Percentiles rank a stretch among this genome's conserved stretches.
Conservation (phyloP, 2,888 invertebrate genomes). For the Thereva unica region DNA sequence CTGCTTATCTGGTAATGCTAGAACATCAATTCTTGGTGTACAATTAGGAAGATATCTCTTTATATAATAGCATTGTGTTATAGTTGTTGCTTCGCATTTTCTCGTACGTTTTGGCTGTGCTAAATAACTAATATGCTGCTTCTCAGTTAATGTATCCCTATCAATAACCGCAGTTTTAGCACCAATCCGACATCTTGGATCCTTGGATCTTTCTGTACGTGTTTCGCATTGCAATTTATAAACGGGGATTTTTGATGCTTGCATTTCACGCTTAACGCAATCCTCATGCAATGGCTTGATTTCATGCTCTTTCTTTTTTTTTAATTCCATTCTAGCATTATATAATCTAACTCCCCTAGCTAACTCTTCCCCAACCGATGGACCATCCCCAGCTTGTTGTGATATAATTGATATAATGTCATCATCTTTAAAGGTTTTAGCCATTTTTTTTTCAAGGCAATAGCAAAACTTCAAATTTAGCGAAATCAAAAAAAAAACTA, state of each 20-base stretch:
- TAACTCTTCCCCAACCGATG: constrained; percentile 50
- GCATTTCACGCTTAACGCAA: constrained; percentile 43
- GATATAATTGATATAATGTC: constrained; percentile 28
- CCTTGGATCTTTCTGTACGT: too few species aligned
- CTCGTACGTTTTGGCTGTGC: constrained; percentile 50
- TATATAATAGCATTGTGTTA: constrained; percentile 45
- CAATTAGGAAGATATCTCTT: constrained; percentile 50
- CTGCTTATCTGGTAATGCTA: constrained; percentile 49
- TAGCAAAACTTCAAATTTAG: too few species aligned
- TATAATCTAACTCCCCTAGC: constrained; percentile 48
- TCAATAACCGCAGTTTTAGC: constrained; percentile 45
- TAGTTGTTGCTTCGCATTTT: not conserved
- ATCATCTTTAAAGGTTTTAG: constrained; percentile 43
- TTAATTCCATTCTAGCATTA: constrained; percentile 44
- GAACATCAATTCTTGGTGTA: constrained; percentile 51
- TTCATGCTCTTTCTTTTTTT: constrained; percentile 42
- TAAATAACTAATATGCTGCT: constrained; percentile 52
- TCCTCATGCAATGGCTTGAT: constrained; percentile 48
- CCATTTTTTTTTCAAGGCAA: constrained; percentile 37
- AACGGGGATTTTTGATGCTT: constrained; percentile 43
- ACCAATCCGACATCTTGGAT: too few species aligned
- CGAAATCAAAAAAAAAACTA: too few species aligned
- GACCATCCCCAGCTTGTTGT: not conserved
- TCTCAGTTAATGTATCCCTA: constrained; percentile 52
- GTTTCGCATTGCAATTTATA: constrained; percentile 46